Conservation (phyloP, 1,140 invertebrate genomes). For the Drosophila tsacasi region DNA sequence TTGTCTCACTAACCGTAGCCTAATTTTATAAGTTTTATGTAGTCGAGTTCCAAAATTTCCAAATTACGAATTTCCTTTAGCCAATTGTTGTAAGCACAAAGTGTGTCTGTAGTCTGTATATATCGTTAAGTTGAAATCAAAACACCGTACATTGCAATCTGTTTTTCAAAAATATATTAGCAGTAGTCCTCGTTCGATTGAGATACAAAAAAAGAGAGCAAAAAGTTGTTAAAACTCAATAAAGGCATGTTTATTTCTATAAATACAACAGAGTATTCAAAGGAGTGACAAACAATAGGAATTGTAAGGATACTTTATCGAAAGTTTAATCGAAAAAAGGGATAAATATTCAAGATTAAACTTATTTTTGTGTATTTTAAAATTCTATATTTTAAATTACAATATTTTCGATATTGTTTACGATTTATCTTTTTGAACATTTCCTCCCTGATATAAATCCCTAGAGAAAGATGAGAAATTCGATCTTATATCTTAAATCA, state of each 20-base stretch:
- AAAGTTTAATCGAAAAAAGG: too few species aligned
- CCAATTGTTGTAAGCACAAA: slow-evolving; percentile 77
- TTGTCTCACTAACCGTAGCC: slow-evolving; percentile 69
- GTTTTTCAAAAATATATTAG: slow-evolving; percentile 53
- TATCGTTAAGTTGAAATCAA: slow-evolving; percentile 62
- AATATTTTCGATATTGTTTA: too few species aligned
- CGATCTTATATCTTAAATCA: not conserved
- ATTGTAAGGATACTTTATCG: too few species aligned
- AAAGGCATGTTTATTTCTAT: slow-evolving; percentile 61
- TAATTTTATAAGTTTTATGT: slow-evolving; percentile 77
- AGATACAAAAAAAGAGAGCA: slow-evolving; percentile 18
- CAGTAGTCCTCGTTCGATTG: slow-evolving; percentile 30
- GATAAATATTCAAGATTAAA: too few species aligned
- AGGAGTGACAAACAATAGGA: not conserved
- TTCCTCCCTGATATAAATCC: not conserved
- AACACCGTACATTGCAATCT: slow-evolving; percentile 39
- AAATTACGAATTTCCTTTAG: slow-evolving; percentile 64
- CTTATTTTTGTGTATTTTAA: too few species aligned
- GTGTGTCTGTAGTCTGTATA: slow-evolving; percentile 67
- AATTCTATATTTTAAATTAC: too few species aligned
- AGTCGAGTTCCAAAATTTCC: slow-evolving; percentile 62
- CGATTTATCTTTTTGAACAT: too few species aligned
- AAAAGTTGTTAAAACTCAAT: slow-evolving; percentile 48
- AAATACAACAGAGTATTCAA: slow-evolving; percentile 14
- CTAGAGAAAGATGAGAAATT: not conserved